phyloP scores from a whole-genome alignment of 2,113 vertebrate genomes.

The Taxidea taxus region DNA sequence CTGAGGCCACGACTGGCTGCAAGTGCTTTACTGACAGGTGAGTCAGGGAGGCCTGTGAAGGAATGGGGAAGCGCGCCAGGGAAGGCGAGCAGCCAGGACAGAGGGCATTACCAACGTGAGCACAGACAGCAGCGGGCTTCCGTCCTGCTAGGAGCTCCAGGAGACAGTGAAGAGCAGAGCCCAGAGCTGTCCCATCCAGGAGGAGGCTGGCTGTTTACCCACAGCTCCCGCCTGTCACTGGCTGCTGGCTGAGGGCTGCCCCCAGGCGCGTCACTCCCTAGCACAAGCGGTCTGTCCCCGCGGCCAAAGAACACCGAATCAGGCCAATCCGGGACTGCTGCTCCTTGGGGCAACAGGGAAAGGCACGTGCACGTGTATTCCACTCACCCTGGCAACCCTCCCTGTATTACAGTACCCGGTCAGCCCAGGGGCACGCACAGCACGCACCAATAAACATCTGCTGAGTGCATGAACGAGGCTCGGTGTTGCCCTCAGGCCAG shows the following conservation, averaged over 20 bases:
- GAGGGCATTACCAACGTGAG: neutral
- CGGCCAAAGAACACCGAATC: neutral
- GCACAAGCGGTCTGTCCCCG: neutral
- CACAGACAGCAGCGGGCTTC: too few relatives aligned
- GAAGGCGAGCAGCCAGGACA: neutral
- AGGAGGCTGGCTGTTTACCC: neutral
- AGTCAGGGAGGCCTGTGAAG: neutral
- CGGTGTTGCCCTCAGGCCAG: neutral
- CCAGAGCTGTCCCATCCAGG: neutral
- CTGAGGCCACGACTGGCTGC: neutral
- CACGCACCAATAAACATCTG: too few relatives aligned
- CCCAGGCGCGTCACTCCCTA: neutral
- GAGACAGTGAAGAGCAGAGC: neutral
- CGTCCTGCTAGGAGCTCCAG: neutral
- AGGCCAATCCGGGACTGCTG: neutral
- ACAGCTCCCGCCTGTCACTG: too few relatives aligned
- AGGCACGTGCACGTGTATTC: too few relatives aligned
- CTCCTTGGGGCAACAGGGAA: neutral
- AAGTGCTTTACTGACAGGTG: too few relatives aligned
- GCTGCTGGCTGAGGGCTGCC: neutral
- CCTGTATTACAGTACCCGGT: too few relatives aligned
- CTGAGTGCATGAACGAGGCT: neutral
- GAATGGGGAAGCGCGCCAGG: neutral
- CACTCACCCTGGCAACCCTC: neutral
- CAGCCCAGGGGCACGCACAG: neutral